Evolutionary conservation across 2,797 vertebrate genomes (phyloP), one percentile per base, ranked within the genome.

Genomic region (Parambassis ranga): DNA sequence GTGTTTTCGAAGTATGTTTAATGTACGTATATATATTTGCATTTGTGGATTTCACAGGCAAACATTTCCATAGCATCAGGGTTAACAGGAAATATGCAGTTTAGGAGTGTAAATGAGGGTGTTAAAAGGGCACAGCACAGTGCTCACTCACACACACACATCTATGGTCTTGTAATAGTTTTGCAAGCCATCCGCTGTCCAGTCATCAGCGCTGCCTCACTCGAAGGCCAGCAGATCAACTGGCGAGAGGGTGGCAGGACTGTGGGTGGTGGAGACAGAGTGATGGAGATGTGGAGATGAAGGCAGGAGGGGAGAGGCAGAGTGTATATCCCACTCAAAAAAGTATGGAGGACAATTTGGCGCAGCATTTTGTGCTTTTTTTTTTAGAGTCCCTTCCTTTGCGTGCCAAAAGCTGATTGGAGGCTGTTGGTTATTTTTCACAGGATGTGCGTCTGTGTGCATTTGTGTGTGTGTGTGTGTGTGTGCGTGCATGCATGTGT

Each of bases 391-490:
- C 93, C 92, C 93, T 94, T 92, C 92, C 95, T 94, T 92, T 94
- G 94, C 93, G 93, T 96, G 95, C 94, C 94, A 96, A 95, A 94
- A 96, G 94, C 96, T 95, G 95, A 96, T 97, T 95, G 96, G 94
- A 96, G 94, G 87, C 88, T 95, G 95, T 95, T 97, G 95, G 95
- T 96, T 97, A 96, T 97, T 97, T 98, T 96, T 97, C 95, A 96
- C 94, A 97, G 95, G 95, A 95, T 90, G 89, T 86, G 85, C 59
- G 82, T 82, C 67, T 85, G 74, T 76, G 77, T 78, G 82, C 68
- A 31, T 77, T 70, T 68, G 15, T 78, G 65, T 71, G 78, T 60
- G 48, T 50, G 60, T 31, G 60, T 15, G 30, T 7, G 35, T 19
- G 41, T 10, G 53, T 35, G 50, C 37, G 49, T 44, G 67, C 0